phyloP scores from a whole-genome alignment of 2,113 vertebrate genomes.

The Phoxinus phoxinus region DNA sequence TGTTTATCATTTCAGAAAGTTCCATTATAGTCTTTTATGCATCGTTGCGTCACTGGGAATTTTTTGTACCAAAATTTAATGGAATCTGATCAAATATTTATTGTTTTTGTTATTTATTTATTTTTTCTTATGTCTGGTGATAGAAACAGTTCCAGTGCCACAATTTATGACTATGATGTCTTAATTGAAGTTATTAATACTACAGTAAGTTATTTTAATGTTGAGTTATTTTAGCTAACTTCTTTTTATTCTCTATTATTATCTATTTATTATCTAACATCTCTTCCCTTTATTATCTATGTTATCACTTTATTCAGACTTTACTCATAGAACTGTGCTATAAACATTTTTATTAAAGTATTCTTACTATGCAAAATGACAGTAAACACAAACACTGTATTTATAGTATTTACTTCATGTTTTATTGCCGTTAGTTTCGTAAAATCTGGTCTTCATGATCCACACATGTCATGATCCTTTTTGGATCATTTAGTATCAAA shows the following conservation, averaged over 20 bases:
- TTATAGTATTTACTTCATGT: neutral
- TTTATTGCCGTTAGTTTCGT: slow-evolving; percentile 8
- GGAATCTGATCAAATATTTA: neutral
- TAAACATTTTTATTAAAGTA: neutral
- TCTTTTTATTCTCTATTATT: no score
- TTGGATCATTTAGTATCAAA: neutral
- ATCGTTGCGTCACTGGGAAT: neutral
- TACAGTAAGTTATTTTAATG: neutral
- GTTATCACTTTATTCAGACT: neutral
- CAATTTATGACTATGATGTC: neutral
- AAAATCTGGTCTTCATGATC: slow-evolving; percentile 1
- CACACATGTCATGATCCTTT: no score
- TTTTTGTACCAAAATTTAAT: neutral
- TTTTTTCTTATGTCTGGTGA: neutral
- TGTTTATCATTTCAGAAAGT: neutral
- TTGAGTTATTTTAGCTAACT: neutral
- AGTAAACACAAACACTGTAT: neutral
- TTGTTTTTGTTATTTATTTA: neutral
- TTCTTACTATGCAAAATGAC: neutral
- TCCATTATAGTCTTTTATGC: neutral
- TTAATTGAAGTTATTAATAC: neutral
- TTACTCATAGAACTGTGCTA: neutral
- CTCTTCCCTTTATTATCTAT: no score
- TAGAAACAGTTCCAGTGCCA: neutral
- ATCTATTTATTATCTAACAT: no score